Evolutionary conservation across 2,797 vertebrate genomes (phyloP).

Genomic region (Sciurus carolinensis): DNA sequence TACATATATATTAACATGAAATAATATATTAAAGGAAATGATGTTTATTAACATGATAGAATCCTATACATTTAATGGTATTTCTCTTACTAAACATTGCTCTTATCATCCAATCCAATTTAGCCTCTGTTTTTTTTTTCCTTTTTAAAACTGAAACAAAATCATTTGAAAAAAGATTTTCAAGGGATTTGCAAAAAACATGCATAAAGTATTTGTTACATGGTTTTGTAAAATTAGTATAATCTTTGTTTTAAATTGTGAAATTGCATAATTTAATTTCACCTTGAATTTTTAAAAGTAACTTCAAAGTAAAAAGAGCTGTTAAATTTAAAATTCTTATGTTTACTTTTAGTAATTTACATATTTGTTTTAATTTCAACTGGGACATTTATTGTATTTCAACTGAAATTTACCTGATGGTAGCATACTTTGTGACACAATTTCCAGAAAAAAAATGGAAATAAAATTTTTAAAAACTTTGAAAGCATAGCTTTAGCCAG

Average conservation of each 20-base stretch:
- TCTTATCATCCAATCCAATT: background rate
- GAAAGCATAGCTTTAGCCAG: background rate
- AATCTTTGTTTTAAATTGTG: background rate
- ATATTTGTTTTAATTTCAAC: background rate
- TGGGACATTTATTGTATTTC: background rate
- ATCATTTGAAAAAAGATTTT: background rate
- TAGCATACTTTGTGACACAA: background rate
- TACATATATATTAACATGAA: background rate
- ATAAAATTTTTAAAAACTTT: background rate
- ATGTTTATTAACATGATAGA: background rate
- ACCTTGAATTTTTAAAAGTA: conserved; percentile 12
- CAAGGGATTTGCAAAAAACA: background rate
- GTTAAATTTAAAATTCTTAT: background rate
- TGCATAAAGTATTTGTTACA: background rate
- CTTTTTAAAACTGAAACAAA: background rate
- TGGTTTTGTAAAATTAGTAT: background rate
- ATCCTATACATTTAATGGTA: background rate
- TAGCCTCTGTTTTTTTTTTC: background rate
- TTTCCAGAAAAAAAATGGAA: background rate
- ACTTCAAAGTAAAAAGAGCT: background rate
- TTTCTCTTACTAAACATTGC: background rate
- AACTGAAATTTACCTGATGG: background rate
- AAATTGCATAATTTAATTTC: background rate
- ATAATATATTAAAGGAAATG: background rate
- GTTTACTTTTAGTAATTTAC: background rate